Evolutionary conservation across 2,797 vertebrate genomes (phyloP), one percentile per base, ranked within the genome.

Genomic region (Ispidina picta): DNA sequence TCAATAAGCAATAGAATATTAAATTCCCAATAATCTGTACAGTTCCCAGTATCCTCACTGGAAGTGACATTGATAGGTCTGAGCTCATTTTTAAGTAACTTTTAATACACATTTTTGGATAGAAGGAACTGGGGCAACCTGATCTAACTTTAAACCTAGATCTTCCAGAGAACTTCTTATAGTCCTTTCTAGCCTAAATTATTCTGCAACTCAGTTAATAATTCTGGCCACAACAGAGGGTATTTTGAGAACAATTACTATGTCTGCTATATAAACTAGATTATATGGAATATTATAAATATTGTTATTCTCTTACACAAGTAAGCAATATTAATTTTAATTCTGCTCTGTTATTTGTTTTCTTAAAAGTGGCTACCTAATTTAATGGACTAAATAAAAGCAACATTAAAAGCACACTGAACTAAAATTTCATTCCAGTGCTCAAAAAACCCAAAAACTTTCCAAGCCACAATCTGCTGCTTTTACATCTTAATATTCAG

Each of bases 371-470:
- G 20, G 19, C 60, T 62, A 51, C 71, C 62, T 84, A 84, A 33
- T 75, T 81, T 81, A 92, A 90, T 74, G 79, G 55, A 72, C 59
- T 89, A 85, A 86, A 76, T 89, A 83, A 86, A 76, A 87, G 56
- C 11, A 64, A 64, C 12, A 87, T 39, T 83, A 73, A 74, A 86
- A 74, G 46, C 43, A 74, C n/a, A 20, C 17, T 33, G 29, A 86
- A 89, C 75, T 69, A n/a, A 87, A 83, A 52, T 44, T 85, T 80
- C 37, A 54, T 74, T 68, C 31, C 8, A 58, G 14, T 35, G n/a
- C 82, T 41, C 5, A n/a, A 88, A 58, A 75, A 49, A 71, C 88
- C 8, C 6, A 63, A 33, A 82, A 26, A 15, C 14, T 72, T 82
- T 63, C 26, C 26, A 59, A 83, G 25, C 4, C 35, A 72, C 69